Conservation (phyloP, 2,797 vertebrate genomes). For the Gymnocypris eckloni region DNA sequence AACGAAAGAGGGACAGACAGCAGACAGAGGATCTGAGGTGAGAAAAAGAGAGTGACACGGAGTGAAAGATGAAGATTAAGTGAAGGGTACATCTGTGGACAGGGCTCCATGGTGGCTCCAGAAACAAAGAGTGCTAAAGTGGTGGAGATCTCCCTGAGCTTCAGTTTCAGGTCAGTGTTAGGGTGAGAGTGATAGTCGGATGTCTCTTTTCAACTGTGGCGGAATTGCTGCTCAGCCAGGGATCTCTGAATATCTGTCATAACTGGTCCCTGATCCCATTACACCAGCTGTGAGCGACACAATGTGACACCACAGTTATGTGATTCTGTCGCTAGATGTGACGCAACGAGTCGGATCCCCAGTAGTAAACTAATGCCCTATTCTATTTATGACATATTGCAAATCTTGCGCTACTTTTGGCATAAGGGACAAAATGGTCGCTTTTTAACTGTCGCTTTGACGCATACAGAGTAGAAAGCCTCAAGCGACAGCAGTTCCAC, state of each 20-base stretch:
- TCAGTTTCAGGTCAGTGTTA: slow-evolving; percentile 27
- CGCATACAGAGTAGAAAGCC: neutral
- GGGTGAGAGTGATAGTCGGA: slow-evolving; percentile 10
- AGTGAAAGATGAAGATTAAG: slow-evolving; percentile 19
- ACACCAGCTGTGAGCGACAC: neutral
- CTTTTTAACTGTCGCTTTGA: neutral
- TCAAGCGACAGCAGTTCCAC: neutral
- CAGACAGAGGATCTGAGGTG: slow-evolving; percentile 16
- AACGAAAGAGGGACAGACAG: slow-evolving; percentile 10
- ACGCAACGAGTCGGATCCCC: neutral
- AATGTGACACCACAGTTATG: neutral
- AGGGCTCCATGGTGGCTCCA: slow-evolving; percentile 5
- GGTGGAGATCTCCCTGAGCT: slow-evolving; percentile 9
- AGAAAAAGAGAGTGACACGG: slow-evolving; percentile 21
- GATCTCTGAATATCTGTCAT: slow-evolving; percentile 8
- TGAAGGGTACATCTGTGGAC: neutral
- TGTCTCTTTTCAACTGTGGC: neutral
- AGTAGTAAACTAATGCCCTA: neutral
- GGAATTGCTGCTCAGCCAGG: neutral
- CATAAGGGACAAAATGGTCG: neutral
- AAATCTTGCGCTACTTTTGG: neutral
- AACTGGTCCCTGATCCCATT: neutral
- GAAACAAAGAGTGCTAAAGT: slow-evolving; percentile 26
- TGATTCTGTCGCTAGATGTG: neutral
- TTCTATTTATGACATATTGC: neutral